phyloP scores from a whole-genome alignment of 1,140 invertebrate species.

The Leptopilina clavipes region DNA sequence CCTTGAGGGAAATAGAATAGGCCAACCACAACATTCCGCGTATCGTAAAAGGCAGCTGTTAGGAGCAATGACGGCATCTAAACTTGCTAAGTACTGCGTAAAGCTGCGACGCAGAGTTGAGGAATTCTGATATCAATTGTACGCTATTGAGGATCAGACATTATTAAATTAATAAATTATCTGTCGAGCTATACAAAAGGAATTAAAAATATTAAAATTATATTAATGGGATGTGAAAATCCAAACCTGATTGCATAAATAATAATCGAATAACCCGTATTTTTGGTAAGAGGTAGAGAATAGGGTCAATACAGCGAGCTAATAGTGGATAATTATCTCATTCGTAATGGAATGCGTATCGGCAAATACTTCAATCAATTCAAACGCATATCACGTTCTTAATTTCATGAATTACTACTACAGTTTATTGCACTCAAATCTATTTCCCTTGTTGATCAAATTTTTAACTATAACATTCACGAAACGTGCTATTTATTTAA shows the following conservation, averaged over 20 bases:
- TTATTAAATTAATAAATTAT: no score
- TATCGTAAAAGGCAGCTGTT: no score
- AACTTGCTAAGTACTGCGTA: no score
- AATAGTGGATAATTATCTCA: slow-evolving; percentile 43
- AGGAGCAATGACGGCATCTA: no score
- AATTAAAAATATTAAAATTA: background rate
- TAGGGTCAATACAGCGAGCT: slow-evolving; percentile 43
- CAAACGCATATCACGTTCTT: slow-evolving; percentile 29
- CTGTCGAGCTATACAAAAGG: no score
- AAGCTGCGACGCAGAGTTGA: no score
- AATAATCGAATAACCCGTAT: slow-evolving; percentile 50
- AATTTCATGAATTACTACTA: slow-evolving; percentile 1
- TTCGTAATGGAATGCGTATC: slow-evolving; percentile 39
- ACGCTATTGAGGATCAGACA: no score
- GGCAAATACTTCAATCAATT: slow-evolving; percentile 47
- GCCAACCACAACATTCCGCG: no score
- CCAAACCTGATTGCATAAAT: slow-evolving; percentile 46
- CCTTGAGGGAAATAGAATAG: no score
- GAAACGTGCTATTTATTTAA: no score
- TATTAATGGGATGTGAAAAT: background rate
- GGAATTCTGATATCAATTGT: no score
- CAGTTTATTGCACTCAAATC: slow-evolving; percentile 13
- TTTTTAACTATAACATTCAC: no score
- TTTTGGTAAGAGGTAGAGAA: slow-evolving; percentile 40
- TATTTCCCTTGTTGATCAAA: background rate